phyloP scores from a whole-genome alignment of 1,140 invertebrate genomes.

The Pseudomyrmex gracilis region DNA sequence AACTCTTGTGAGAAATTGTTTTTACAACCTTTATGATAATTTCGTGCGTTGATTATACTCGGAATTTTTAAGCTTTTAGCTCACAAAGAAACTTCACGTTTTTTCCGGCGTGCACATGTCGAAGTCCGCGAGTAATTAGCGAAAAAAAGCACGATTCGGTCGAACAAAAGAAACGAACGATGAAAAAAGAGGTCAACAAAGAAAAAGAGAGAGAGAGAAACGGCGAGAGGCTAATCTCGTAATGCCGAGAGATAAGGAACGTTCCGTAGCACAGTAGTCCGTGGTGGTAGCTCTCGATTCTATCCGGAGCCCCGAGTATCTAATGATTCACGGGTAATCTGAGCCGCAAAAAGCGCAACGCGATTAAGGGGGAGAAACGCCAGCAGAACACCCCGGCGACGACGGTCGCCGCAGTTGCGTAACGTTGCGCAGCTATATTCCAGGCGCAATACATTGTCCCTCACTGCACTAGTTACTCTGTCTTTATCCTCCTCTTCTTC shows the following conservation, averaged over 20 bases:
- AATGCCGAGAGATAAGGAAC: conserved; percentile 83
- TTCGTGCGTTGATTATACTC: neutral
- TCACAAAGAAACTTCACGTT: neutral
- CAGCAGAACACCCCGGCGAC: conserved; percentile 18
- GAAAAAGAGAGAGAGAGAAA: conserved; percentile 26
- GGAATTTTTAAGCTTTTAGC: neutral
- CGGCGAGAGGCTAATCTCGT: conserved; percentile 78
- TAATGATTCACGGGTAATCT: conserved; percentile 85
- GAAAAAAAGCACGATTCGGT: conserved; percentile 9
- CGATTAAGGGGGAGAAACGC: conserved; percentile 76
- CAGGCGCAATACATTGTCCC: conserved; percentile 69
- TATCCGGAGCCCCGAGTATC: conserved; percentile 56
- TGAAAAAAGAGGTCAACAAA: conserved; percentile 48
- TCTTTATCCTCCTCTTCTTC: conserved; percentile 15
- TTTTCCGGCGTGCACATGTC: neutral
- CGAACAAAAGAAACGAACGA: neutral
- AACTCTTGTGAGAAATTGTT: too few relatives aligned
- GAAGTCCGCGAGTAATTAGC: conserved; percentile 22
- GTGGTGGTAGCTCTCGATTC: conserved; percentile 56
- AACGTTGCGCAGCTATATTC: conserved; percentile 70
- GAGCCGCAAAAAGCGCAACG: conserved; percentile 85
- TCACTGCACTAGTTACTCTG: conserved; percentile 54
- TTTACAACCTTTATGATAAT: neutral
- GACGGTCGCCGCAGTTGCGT: conserved; percentile 74
- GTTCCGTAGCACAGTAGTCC: conserved; percentile 25